Evolutionary conservation across 2,113 vertebrate genomes (phyloP), one percentile per base, ranked within the genome.

Genomic region (Larimichthys crocea): DNA sequence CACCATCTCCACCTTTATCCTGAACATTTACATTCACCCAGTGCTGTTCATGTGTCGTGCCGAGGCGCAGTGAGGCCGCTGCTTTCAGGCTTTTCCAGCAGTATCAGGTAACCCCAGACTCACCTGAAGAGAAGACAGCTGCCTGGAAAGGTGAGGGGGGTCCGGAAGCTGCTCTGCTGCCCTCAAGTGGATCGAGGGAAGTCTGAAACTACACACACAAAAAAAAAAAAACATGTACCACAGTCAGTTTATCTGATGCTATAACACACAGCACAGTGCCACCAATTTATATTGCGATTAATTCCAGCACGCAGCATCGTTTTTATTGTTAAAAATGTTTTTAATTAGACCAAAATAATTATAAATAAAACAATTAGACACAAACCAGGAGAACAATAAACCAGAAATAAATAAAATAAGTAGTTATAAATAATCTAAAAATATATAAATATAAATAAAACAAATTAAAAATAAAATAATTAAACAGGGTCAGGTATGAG

Each of bases 141-240:
- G 81, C 44, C 3, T 22, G 22, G 3, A 53, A 17, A 63, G 61
- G 71, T 29, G 74, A 65, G 14, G 48, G 12, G 1, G 4, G 17
- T 71, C 4, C 62, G 12, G 0, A 46, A 79, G 79, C 63, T 20
- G 56, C 84, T 3, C 83, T 91, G 86, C 90, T 93, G 92, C 92
- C 90, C 88, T 40, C 90, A 3, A 50, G 90, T 65, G 92, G 87
- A 35, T 14, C 6, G 17, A 68, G 3, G 10, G 15, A 49, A 20
- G 3, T 15, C 26, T 26, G 0, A 15, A n/a, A 15, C 3, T 11
- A 26, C 35, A 24, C n/a, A n/a, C n/a, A n/a, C n/a, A n/a, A n/a
- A n/a, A n/a, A n/a, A 24, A 31, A 55, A 19, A 19, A 55, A 14
- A 44, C 3, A 57, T 14, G 35, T 5, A 19, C 15, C 8, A 17